A percentile compares a stretch with the other conserved stretches of the same genome.
phyloP scores from a whole-genome alignment of 2,113 vertebrate genomes.

The Myodes glareolus region DNA sequence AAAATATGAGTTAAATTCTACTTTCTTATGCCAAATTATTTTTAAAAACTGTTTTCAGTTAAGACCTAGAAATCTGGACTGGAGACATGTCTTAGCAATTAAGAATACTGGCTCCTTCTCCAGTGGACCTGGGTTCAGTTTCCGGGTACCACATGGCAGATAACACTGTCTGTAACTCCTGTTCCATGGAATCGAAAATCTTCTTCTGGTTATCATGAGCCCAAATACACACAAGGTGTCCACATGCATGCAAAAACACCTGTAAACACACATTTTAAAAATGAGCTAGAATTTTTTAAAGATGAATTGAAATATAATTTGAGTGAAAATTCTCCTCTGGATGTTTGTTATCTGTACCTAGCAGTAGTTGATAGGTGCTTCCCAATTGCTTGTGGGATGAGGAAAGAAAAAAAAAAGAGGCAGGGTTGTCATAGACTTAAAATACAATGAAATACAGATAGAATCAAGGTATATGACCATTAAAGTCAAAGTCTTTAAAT shows the following conservation, averaged over 20 bases:
- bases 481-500: not conserved
- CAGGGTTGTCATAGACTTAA: not conserved
- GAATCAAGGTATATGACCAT: not conserved
- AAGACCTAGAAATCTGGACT: not conserved
- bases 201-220: not conserved
- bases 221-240: not conserved
- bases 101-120: not conserved
- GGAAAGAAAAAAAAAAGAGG: not conserved
- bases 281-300: not conserved
- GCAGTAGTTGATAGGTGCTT: not conserved
- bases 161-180: not conserved
- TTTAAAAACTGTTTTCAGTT: not conserved
- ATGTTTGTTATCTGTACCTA: conserved; percentile 7
- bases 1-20: conserved; percentile 5
- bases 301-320: conserved; percentile 15
- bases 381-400: not conserved
- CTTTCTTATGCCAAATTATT: not conserved
- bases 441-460: not conserved
- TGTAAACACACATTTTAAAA: not conserved
- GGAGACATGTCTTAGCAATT: not conserved
- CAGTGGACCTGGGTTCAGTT: not conserved
- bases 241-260: not conserved
- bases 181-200: not conserved
- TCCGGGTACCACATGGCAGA: not conserved
- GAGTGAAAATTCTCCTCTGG: not conserved